phyloP scores from a whole-genome alignment of 2,797 vertebrate species.

The Sphenodon punctatus region DNA sequence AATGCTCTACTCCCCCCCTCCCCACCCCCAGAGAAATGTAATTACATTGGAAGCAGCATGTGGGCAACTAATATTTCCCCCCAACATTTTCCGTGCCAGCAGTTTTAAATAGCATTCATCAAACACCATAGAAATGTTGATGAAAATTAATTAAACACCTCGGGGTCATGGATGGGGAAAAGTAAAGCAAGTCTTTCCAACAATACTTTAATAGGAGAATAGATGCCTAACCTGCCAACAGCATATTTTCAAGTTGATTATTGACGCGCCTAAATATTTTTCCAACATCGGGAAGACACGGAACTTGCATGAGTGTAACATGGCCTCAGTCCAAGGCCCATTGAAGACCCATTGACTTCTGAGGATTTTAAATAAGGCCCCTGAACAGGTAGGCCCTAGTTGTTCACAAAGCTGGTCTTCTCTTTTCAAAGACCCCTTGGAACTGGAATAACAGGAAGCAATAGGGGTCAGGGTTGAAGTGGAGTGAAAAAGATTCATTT shows the following conservation, averaged over 20 bases:
- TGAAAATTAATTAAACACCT: constrained; percentile 41
- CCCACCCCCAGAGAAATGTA: constrained; percentile 21
- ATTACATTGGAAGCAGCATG: background rate
- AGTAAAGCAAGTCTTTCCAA: constrained; percentile 13
- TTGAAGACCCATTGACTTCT: background rate
- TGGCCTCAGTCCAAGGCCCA: background rate
- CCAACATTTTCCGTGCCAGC: constrained; percentile 24
- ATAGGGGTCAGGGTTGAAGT: background rate
- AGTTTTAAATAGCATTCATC: constrained; percentile 44
- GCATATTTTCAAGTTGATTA: background rate
- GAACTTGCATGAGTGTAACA: too few relatives aligned
- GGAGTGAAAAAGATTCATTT: background rate
- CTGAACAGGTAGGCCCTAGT: background rate
- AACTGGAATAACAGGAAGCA: background rate
- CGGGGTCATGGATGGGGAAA: background rate
- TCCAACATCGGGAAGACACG: too few relatives aligned
- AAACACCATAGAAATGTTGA: constrained; percentile 15
- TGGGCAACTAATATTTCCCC: constrained; percentile 38
- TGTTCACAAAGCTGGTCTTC: background rate
- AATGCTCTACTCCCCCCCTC: constrained; percentile 43
- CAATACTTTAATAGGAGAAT: background rate
- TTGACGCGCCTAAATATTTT: background rate
- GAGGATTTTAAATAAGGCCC: background rate
- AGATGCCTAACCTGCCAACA: accelerated
- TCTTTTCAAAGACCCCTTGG: background rate